Evolutionary conservation across 2,888 invertebrate species (phyloP), one percentile per base, ranked within the genome.

Genomic region (Cactoblastis cactorum): DNA sequence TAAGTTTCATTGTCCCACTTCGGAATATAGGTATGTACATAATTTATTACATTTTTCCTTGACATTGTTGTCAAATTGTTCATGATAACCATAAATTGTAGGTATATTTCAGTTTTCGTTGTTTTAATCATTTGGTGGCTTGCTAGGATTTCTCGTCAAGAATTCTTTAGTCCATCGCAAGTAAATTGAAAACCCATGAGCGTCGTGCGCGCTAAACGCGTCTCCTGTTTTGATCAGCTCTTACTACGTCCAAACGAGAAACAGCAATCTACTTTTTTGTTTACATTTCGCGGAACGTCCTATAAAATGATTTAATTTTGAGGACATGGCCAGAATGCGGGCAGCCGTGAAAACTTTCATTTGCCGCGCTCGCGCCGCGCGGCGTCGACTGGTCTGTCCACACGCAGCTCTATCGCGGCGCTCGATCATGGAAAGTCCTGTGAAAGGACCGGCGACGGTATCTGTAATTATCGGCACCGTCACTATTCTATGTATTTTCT

Each of bases 331-430:
- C 39, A 39, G 19, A 4, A 4, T 8, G 41, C n/a, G 35, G 1
- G 8, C 17, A 35, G 24, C 17, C 24, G 43, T 43, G 32, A 43
- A 43, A 43, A 43, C 43, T 43, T 43, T 43, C 43, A 43, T 43
- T 43, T 28, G 24, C 43, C 15, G 22, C 41, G 24, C 12, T 8
- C 24, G 41, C 14, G 28, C 28, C 28, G 41, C 43, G 3, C 17
- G 11, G 37, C 24, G 8, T 24, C 41, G 43, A 28, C 43, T 43
- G 28, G 43, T 43, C 43, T 43, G 15, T 15, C 43, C 43, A 17
- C 28, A 17, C 28, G 6, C 39, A 43, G 43, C 28, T 11, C 28
- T 43, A 43, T 43, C 43, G 28, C 14, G 9, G 3, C 15, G 43
- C 43, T n/a, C 12, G 9, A 43, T 43, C 43, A 5, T 17, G 28